These are phyloP conservation scores for Phaethornis superciliosus DNA, from an alignment of 2,113 vertebrate species.

Conservation along the genomic window DNA sequence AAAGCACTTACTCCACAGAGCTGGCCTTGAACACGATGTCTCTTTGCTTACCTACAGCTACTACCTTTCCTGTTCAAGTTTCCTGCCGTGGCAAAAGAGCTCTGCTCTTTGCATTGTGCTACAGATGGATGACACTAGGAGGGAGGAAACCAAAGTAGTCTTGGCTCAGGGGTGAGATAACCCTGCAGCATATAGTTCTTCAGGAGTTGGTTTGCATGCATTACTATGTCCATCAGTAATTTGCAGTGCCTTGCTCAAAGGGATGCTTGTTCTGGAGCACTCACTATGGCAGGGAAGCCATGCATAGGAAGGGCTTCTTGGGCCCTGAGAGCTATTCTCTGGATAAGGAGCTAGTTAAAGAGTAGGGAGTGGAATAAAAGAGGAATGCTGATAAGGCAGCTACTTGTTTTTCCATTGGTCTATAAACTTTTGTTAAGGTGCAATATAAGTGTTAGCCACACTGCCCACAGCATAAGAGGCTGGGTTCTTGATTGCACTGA, in stretches of 20 bases:
- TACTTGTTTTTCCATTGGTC: not conserved
- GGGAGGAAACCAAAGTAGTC: not conserved
- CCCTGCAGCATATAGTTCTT: not conserved
- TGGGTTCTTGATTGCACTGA: not conserved
- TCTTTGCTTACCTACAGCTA: not conserved
- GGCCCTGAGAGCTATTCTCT: not conserved
- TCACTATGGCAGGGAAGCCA: not conserved
- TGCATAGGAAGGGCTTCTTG: not conserved
- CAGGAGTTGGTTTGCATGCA: not conserved
- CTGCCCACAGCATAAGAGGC: accelerated
- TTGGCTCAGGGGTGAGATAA: not conserved
- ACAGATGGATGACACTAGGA: not conserved
- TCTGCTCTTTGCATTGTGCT: not conserved
- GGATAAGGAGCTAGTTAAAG: not conserved
- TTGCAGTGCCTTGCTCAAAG: accelerated
- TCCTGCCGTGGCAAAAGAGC: not conserved
- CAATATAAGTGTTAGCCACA: not conserved
- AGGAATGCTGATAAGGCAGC: not conserved
- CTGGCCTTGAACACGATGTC: not conserved
- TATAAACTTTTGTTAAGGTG: not conserved
- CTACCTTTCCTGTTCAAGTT: not conserved
- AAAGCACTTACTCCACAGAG: not conserved
- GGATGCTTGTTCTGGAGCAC: not conserved
- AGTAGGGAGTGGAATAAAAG: not conserved
- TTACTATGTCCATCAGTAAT: not conserved